Conservation (phyloP, 1,140 invertebrate genomes). For the Littorina saxatilis region DNA sequence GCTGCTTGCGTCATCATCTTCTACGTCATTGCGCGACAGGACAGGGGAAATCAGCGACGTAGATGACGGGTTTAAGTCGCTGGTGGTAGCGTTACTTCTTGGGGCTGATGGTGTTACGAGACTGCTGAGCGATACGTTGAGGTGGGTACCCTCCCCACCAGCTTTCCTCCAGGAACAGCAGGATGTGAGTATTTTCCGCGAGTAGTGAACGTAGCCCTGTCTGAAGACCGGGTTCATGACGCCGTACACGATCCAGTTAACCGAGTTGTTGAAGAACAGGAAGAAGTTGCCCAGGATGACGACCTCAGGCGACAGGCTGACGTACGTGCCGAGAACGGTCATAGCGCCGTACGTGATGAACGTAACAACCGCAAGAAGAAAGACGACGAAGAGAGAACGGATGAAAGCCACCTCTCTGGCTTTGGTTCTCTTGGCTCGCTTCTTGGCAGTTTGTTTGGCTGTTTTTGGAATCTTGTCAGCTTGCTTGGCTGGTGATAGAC, state of each 20-base stretch:
- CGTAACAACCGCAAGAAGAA: constrained; percentile 1
- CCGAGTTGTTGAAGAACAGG: constrained; percentile 20
- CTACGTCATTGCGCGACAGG: too few relatives aligned
- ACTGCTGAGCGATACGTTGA: too few relatives aligned
- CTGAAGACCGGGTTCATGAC: constrained; percentile 31
- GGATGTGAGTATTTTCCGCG: too few relatives aligned
- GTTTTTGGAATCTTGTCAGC: too few relatives aligned
- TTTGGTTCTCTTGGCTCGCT: not conserved
- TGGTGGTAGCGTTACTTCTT: too few relatives aligned
- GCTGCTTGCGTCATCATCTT: too few relatives aligned
- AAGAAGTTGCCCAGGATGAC: constrained; percentile 15
- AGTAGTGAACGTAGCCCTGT: constrained; percentile 8
- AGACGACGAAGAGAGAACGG: not conserved
- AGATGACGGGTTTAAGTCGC: too few relatives aligned
- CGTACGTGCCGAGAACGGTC: not conserved
- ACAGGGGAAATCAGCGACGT: too few relatives aligned
- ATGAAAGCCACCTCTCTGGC: constrained; percentile 4
- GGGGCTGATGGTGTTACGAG: too few relatives aligned
- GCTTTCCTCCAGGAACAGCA: too few relatives aligned
- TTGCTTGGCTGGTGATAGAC: too few relatives aligned
- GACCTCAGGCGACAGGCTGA: not conserved
- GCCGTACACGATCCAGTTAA: constrained; percentile 34
- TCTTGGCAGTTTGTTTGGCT: not conserved
- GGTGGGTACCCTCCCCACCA: too few relatives aligned
- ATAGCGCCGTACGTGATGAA: constrained; percentile 18